Evolutionary conservation across 2,797 vertebrate species (phyloP), one percentile per base, ranked within the genome.

Genomic region (Siniperca scherzeri): DNA sequence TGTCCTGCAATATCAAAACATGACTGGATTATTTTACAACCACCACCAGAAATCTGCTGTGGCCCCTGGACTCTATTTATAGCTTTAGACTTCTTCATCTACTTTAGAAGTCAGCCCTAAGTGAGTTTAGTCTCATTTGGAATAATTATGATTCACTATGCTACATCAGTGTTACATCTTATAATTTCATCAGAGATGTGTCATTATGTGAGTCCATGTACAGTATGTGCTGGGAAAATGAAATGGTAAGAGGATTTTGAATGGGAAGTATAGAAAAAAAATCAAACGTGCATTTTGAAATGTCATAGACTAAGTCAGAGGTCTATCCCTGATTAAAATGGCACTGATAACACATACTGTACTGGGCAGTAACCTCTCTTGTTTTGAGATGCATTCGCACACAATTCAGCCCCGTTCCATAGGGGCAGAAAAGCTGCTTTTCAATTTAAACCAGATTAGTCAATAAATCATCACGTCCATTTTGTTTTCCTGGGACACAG

Each of bases 391-490:
- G 61, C 14, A 33, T 42, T 59, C 74, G 78, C 67, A 60, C 60
- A 46, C 72, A 77, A 77, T 55, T 71, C 57, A 17, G 9, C 17
- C 1, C 55, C 12, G 11, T 64, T 86, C 77, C 80, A 75, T 81
- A 77, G 81, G 78, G 85, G 65, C 73, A 79, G 85, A 91, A 94
- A 89, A 91, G 88, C 89, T 85, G 88, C 86, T 93, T 94, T 94
- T 93, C 84, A 89, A 88, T 91, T 88, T 88, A 91, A 93, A 94
- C 78, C 91, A 84, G 90, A 94, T 90, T 85, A 93, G 82, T 88
- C 82, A 87, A 90, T 74, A 85, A 88, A 91, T 90, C 66, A 77
- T 55, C 74, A 67, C 74, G 59, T 84, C 75, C 61, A 70, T 79
- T 87, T 92, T 88, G 79, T 67, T 83, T 88, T 66, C 60, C 55